A percentile compares a stretch with the other conserved stretches of the same genome.
phyloP scores from a whole-genome alignment of 1,140 invertebrate genomes.

The Coenobita brevimanus region DNA sequence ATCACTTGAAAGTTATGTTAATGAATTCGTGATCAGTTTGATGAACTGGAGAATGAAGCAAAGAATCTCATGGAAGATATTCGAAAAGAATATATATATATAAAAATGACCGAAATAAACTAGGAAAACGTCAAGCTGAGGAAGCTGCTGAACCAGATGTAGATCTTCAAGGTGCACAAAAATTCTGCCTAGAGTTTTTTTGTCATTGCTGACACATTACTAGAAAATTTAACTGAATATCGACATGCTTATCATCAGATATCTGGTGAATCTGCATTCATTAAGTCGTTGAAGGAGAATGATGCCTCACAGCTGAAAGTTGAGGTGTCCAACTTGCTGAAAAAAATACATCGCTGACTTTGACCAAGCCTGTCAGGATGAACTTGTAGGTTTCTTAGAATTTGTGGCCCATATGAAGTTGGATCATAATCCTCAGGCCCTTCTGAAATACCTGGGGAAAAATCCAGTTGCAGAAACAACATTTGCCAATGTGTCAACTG shows the following conservation, averaged over 20 bases:
- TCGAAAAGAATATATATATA: not conserved
- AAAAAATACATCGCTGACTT: not conserved
- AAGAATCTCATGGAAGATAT: not conserved
- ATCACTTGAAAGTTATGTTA: too few species aligned
- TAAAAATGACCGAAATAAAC: not conserved
- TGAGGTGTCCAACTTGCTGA: not conserved
- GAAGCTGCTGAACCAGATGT: not conserved
- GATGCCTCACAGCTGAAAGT: not conserved
- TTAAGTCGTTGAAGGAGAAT: not conserved
- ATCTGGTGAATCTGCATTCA: not conserved
- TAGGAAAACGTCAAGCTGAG: not conserved
- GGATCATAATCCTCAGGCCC: not conserved
- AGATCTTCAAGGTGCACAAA: not conserved
- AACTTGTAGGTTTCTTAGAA: not conserved
- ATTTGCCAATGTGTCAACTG: not conserved
- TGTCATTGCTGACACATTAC: not conserved
- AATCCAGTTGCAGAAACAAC: not conserved
- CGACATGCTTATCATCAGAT: constrained; percentile 1
- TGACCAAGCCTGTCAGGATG: not conserved
- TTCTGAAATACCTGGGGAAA: not conserved
- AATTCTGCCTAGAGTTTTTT: not conserved
- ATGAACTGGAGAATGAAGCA: too few species aligned
- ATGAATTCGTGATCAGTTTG: too few species aligned
- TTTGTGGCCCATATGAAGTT: not conserved
- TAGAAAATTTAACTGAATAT: not conserved